Evolutionary conservation across 2,113 vertebrate species (phyloP), one percentile per base, ranked within the genome.

Genomic region (Tragelaphus scriptus): DNA sequence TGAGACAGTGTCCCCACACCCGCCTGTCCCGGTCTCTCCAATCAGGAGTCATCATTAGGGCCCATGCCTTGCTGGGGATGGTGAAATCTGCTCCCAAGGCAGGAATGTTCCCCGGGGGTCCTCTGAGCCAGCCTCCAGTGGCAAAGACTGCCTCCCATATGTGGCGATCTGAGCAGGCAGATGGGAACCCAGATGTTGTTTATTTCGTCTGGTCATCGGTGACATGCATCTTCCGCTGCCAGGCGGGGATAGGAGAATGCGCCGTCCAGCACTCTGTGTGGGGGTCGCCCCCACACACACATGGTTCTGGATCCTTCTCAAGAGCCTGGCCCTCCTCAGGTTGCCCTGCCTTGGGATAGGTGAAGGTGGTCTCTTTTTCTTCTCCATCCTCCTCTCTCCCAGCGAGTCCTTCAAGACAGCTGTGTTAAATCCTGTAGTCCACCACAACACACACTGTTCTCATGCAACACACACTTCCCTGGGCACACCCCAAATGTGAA

Each of bases 111-210:
- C 91, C 30, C 0, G 30, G 61, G 85, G 59, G 79, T 87, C 71
- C 65, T 71, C 59, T 19, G 91, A 90, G 65, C 91, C 89, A 68
- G 86, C 81, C 77, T 63, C 81, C 88, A 97, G 88, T 1, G 9
- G 58, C 81, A 63, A 91, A 7, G 47, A 92, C 96, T 95, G 97
- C 85, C 90, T 97, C 81, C 97, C 98, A 98, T 36, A 97, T 98
- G 98, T 96, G 94, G 94, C 2, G 0, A 89, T 85, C 93, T 53
- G 19, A 75, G 96, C 0, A 47, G 93, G 75, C 94, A 87, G 91
- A 53, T 82, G 7, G 59, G 51, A 25, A 63, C 68, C 96, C 98
- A 98, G 94, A 95, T 98, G 97, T 93, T 97, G 95, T 96, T 98
- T 93, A 88, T 98, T 98, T 96, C 88, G 84, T 79, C 92, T 96